phyloP scores from a whole-genome alignment of 2,888 invertebrate genomes.

The Altica lythri region DNA sequence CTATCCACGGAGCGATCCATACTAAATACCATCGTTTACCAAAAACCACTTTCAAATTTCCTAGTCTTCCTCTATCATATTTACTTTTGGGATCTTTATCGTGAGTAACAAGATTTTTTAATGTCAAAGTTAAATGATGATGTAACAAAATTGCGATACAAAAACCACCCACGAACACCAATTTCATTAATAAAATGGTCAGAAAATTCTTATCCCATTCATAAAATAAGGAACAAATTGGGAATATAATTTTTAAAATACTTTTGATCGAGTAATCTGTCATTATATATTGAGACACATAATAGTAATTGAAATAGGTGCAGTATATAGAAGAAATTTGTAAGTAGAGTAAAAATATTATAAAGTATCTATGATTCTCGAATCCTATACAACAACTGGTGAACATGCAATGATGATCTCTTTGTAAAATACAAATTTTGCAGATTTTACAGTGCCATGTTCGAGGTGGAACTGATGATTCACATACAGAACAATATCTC shows the following conservation, averaged over 20 bases:
- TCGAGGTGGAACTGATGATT: slow-evolving; percentile 75
- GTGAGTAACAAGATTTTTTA: slow-evolving; percentile 74
- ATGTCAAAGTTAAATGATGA: slow-evolving; percentile 72
- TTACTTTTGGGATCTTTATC: slow-evolving; percentile 67
- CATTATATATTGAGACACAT: slow-evolving; percentile 64
- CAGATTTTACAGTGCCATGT: slow-evolving; percentile 91
- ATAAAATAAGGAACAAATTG: slow-evolving; percentile 71
- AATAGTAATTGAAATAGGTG: slow-evolving; percentile 70
- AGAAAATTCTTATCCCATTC: slow-evolving; percentile 69
- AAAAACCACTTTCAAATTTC: slow-evolving; percentile 77
- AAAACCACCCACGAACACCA: slow-evolving; percentile 68
- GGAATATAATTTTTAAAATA: slow-evolving; percentile 71
- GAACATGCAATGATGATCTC: slow-evolving; percentile 90
- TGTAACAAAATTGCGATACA: slow-evolving; percentile 71
- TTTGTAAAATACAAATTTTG: slow-evolving; percentile 79
- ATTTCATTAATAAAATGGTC: slow-evolving; percentile 71
- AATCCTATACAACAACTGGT: slow-evolving; percentile 88
- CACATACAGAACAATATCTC: slow-evolving; percentile 80
- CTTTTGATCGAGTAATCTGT: slow-evolving; percentile 62
- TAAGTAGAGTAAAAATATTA: slow-evolving; percentile 75
- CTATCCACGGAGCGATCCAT: slow-evolving; percentile 79
- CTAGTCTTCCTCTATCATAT: slow-evolving; percentile 73
- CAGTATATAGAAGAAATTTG: slow-evolving; percentile 73
- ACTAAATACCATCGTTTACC: slow-evolving; percentile 81
- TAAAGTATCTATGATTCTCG: slow-evolving; percentile 83